Percentiles rank a stretch among this genome's conserved stretches.
Conservation (phyloP, 2,113 vertebrate species). For the Chaenogobius annularis region DNA sequence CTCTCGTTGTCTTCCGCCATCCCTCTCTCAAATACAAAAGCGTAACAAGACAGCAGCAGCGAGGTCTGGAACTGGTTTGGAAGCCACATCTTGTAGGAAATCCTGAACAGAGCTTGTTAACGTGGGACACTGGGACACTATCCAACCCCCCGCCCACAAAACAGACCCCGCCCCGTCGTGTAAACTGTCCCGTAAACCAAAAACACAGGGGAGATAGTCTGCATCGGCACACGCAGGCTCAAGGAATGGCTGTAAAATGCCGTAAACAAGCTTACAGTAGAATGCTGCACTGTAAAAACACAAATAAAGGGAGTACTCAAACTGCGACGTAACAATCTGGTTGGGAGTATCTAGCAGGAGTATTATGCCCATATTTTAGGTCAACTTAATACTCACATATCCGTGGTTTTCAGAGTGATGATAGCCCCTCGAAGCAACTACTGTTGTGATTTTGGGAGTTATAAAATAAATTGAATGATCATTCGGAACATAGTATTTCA, state of each 20-base stretch:
- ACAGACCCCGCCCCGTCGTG: constrained; percentile 34
- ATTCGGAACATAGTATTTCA: too few species aligned
- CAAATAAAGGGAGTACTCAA: too few species aligned
- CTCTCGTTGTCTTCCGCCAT: neutral
- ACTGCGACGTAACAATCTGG: too few species aligned
- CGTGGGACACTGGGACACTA: constrained; percentile 68
- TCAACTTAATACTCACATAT: too few species aligned
- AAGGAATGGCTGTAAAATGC: neutral
- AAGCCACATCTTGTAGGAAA: constrained; percentile 74
- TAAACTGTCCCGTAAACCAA: neutral
- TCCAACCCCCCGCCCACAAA: constrained; percentile 28
- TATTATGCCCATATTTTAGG: too few species aligned
- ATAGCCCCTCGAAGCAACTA: too few species aligned
- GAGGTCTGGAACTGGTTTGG: constrained; percentile 68
- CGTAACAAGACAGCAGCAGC: constrained; percentile 31
- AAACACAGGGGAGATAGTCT: neutral
- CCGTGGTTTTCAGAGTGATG: too few species aligned
- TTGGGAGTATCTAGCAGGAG: too few species aligned
- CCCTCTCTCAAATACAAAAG: constrained; percentile 27
- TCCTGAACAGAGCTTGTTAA: constrained; percentile 80
- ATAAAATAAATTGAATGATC: too few species aligned
- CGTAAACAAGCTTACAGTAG: too few species aligned
- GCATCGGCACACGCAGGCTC: neutral
- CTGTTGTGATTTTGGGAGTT: too few species aligned
- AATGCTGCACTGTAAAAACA: too few species aligned